phyloP scores from a whole-genome alignment of 2,888 invertebrate species.

The Eremobia ochroleuca region DNA sequence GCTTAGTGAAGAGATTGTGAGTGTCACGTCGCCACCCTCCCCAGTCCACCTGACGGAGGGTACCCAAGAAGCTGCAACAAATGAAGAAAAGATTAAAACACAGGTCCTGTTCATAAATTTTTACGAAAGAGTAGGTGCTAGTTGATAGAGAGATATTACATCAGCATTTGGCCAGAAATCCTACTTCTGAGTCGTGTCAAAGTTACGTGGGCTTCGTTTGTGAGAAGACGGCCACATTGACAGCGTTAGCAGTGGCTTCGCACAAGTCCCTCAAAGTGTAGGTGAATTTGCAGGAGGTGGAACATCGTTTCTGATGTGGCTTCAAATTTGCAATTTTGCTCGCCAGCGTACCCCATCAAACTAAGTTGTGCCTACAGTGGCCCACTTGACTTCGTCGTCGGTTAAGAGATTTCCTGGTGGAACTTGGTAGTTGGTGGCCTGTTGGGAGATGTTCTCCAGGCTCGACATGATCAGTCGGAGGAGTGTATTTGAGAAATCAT shows the following conservation, averaged over 20 bases:
- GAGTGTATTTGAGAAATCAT: background rate
- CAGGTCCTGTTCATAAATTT: background rate
- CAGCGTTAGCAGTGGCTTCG: background rate
- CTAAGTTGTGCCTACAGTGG: background rate
- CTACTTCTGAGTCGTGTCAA: background rate
- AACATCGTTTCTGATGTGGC: background rate
- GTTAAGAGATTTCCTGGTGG: background rate
- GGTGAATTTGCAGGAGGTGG: background rate
- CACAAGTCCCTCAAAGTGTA: background rate
- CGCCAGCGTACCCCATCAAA: background rate
- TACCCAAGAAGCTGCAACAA: conserved; percentile 71
- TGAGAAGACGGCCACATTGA: background rate
- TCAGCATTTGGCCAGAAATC: too few species aligned
- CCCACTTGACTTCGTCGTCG: background rate
- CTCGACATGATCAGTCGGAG: background rate
- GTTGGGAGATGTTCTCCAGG: too few species aligned
- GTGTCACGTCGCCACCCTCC: conserved; percentile 91
- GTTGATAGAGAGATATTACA: background rate
- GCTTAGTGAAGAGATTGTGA: conserved; percentile 95
- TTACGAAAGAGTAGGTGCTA: too few species aligned
- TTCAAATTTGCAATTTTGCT: background rate
- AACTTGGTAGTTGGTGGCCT: background rate
- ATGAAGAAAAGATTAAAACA: conserved; percentile 6
- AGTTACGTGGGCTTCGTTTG: background rate
- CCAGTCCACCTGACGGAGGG: conserved; percentile 89